Evolutionary conservation across 2,888 invertebrate genomes (phyloP).

Genomic region (Ophioninae sp.): DNA sequence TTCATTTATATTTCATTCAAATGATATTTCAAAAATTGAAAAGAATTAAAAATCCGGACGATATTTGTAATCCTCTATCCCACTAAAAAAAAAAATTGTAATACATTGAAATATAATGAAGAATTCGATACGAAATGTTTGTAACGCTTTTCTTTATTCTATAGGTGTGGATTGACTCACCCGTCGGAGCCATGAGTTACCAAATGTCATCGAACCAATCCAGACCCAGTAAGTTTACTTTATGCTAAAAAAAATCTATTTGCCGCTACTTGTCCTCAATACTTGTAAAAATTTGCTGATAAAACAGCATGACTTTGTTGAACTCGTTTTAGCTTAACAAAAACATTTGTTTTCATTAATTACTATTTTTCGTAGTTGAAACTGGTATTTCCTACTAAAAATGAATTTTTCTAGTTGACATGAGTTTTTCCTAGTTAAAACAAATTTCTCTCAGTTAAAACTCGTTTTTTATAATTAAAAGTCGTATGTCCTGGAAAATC

Average conservation of each 20-base stretch:
- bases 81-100: background rate
- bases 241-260: background rate
- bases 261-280: background rate
- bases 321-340: no score
- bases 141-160: conserved; percentile 70
- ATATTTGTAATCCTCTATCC: background rate
- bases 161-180: conserved; percentile 86
- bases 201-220: conserved; percentile 91
- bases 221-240: conserved; percentile 88
- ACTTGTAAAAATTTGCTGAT: no score
- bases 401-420: no score
- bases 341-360: no score
- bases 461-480: no score
- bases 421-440: no score
- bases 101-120: background rate
- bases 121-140: background rate
- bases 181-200: conserved; percentile 91
- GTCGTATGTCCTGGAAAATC: no score
- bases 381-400: no score
- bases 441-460: no score
- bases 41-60: background rate
- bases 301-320: no score
- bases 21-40: background rate
- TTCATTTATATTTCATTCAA: no score
- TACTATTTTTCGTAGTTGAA: no score